Percentiles rank a stretch among this genome's conserved stretches.
phyloP scores from a whole-genome alignment of 1,140 invertebrate genomes.

The Drosophila punjabiensis region DNA sequence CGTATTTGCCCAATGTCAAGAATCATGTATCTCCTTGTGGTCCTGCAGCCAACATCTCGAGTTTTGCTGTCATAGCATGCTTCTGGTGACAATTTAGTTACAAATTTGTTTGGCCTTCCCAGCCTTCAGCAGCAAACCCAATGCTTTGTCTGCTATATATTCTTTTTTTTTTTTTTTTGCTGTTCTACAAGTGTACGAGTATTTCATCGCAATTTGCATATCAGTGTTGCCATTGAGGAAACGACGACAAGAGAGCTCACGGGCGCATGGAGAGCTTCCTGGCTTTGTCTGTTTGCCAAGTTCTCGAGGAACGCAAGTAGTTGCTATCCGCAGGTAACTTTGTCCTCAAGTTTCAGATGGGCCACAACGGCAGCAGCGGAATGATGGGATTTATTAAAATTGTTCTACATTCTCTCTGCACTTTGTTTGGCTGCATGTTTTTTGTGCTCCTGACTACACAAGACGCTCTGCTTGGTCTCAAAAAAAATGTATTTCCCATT shows the following conservation, averaged over 20 bases:
- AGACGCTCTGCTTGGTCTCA: conserved; percentile 1
- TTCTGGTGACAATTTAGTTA: conserved; percentile 68
- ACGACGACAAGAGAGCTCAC: conserved; percentile 46
- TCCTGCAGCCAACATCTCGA: conserved; percentile 28
- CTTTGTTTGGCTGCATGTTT: conserved; percentile 35
- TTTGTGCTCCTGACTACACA: conserved; percentile 20
- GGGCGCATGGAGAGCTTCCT: conserved; percentile 15
- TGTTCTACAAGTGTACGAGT: conserved; percentile 9
- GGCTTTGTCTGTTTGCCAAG: conserved; percentile 42
- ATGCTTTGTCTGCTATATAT: conserved; percentile 28
- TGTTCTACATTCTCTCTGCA: conserved; percentile 39
- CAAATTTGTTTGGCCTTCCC: conserved; percentile 69
- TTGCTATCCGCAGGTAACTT: conserved; percentile 44
- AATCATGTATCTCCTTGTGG: conserved; percentile 23
- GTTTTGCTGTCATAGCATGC: conserved; percentile 59
- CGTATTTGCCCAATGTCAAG: conserved; percentile 25
- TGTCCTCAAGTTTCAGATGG: conserved; percentile 24
- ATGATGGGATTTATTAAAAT: conserved; percentile 56
- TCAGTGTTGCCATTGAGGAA: conserved; percentile 62
- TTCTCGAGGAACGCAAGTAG: conserved; percentile 41
- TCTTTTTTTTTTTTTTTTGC: conserved; percentile 21
- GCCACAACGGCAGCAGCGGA: too few relatives aligned
- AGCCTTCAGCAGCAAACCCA: conserved; percentile 19
- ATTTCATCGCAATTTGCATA: conserved; percentile 73
- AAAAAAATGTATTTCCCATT: conserved; percentile 27